These are phyloP conservation scores for Phenganax subtilis DNA, from an alignment of 92 coral and sea anemone genomes.

Conservation along the genomic window DNA sequence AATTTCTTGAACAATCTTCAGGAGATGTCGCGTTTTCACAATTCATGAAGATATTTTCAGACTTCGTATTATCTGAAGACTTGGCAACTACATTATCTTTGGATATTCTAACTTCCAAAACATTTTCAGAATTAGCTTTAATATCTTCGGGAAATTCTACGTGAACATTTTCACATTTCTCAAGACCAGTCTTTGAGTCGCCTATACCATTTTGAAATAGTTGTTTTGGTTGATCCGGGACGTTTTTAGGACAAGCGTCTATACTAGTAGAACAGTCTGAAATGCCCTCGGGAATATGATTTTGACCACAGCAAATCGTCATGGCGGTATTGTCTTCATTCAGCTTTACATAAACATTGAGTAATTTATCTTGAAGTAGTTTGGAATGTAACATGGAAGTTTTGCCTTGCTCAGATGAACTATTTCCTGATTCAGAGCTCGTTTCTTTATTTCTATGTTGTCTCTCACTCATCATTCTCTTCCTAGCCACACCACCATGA, in stretches of 20 bases:
- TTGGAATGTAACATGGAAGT: background rate
- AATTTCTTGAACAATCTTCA: background rate
- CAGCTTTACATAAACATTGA: constrained; percentile 27
- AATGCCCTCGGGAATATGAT: background rate
- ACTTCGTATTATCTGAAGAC: background rate
- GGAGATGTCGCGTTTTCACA: background rate
- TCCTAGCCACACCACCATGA: constrained; percentile 39
- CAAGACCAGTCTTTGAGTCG: background rate
- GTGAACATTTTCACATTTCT: background rate
- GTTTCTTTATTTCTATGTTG: constrained; percentile 43
- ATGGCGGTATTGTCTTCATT: background rate
- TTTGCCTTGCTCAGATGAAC: constrained; percentile 25
- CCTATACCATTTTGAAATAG: background rate
- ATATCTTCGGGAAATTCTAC: background rate
- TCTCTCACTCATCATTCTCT: constrained; percentile 48
- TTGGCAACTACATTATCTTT: background rate
- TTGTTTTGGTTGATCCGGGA: background rate
- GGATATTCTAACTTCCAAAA: background rate
- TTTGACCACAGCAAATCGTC: background rate
- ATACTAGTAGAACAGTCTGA: background rate
- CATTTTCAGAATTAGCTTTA: background rate
- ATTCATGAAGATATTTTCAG: constrained; percentile 14
- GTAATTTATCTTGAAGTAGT: constrained; percentile 17
- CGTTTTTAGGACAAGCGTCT: background rate
- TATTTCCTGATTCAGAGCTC: constrained; percentile 16